Evolutionary conservation across 2,888 invertebrate species (phyloP).

Genomic region (Meiosimyza platycephala): DNA sequence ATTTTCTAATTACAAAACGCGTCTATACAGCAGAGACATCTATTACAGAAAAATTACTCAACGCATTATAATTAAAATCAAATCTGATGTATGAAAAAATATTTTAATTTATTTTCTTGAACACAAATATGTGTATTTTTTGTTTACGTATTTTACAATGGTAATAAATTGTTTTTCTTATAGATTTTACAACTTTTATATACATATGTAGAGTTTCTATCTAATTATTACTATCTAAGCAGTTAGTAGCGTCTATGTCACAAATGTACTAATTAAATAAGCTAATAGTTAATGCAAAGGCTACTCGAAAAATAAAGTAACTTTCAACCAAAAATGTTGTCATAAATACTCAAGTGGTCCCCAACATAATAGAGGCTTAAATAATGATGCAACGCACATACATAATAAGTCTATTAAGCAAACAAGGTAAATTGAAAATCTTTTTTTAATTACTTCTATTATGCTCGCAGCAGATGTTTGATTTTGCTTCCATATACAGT

Average conservation of each 20-base stretch:
- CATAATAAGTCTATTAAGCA: neutral
- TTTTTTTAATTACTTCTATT: slow-evolving; percentile 3
- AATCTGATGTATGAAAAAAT: neutral
- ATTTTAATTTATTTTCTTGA: no score
- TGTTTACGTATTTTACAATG: no score
- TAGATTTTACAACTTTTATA: no score
- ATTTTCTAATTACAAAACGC: slow-evolving; percentile 86
- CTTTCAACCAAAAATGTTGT: slow-evolving; percentile 44
- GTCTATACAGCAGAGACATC: slow-evolving; percentile 72
- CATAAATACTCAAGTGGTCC: slow-evolving; percentile 53
- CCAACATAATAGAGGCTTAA: slow-evolving; percentile 59
- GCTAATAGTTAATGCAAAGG: no score
- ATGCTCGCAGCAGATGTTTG: neutral
- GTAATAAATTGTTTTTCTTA: no score
- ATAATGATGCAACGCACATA: slow-evolving; percentile 44
- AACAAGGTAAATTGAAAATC: neutral
- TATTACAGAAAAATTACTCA: slow-evolving; percentile 52
- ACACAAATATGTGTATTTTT: no score
- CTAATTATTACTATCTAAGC: no score
- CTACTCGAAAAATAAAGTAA: neutral
- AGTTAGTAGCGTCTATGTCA: no score
- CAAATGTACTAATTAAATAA: no score
- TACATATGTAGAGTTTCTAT: no score
- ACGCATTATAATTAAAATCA: slow-evolving; percentile 46
- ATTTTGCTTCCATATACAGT: slow-evolving; percentile 45